Percentiles rank a stretch among this genome's conserved stretches.
Evolutionary conservation across 2,797 vertebrate genomes (phyloP).

Genomic region (Lateolabrax maculatus): DNA sequence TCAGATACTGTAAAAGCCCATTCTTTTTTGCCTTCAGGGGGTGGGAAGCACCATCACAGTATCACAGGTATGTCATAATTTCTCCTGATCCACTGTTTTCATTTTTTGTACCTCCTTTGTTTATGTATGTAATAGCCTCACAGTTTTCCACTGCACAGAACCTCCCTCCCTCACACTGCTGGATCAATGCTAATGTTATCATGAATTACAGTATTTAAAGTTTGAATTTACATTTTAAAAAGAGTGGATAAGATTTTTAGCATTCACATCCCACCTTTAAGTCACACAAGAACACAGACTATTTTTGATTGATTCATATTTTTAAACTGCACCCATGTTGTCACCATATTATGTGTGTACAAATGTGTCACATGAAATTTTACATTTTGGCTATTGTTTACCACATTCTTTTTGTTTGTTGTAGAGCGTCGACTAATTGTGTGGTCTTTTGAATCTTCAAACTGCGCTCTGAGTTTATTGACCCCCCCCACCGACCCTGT

Average conservation of each 20-base stretch:
- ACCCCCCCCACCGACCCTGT: not conserved
- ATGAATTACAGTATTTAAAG: conserved; percentile 44
- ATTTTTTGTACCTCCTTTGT: conserved; percentile 81
- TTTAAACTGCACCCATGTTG: conserved; percentile 69
- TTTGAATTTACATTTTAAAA: conserved; percentile 44
- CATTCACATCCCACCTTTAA: conserved; percentile 71
- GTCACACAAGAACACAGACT: conserved; percentile 60
- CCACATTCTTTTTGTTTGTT: conserved; percentile 67
- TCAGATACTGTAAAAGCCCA: conserved; percentile 91
- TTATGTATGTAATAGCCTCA: conserved; percentile 83
- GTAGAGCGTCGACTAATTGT: conserved; percentile 67
- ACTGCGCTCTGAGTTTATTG: conserved; percentile 47
- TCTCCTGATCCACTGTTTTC: conserved; percentile 88
- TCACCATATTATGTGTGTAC: conserved; percentile 81
- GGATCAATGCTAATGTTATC: conserved; percentile 77
- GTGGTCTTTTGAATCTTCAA: conserved; percentile 63
- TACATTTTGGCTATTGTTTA: conserved; percentile 71
- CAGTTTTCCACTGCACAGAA: conserved; percentile 79
- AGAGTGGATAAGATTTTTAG: conserved; percentile 40
- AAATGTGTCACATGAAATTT: conserved; percentile 76
- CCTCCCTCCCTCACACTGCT: conserved; percentile 68
- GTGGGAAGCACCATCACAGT: conserved; percentile 93
- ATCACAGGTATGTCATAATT: conserved; percentile 91
- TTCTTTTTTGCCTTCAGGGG: conserved; percentile 94
- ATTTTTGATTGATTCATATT: conserved; percentile 59